Evolutionary conservation across 2,113 vertebrate species (phyloP).

Genomic region (Callipepla californica): DNA sequence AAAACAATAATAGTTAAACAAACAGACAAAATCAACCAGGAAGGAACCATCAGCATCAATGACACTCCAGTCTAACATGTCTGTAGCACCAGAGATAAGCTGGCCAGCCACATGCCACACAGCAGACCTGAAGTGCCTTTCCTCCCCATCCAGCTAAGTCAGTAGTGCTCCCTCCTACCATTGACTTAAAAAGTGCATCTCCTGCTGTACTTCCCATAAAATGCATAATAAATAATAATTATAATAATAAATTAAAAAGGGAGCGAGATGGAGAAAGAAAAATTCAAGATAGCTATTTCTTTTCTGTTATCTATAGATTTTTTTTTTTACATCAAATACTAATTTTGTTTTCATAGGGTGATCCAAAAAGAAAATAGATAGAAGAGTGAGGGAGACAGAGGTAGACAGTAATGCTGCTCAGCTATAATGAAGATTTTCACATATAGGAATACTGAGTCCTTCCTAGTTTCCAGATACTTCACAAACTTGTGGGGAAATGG

Average conservation of each 20-base stretch:
- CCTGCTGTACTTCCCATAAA: constrained; percentile 4
- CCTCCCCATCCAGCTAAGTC: not conserved
- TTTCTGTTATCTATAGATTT: not conserved
- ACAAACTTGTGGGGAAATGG: not conserved
- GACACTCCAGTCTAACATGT: not conserved
- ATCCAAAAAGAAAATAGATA: not conserved
- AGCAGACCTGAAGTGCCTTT: constrained; percentile 15
- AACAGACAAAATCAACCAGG: not conserved
- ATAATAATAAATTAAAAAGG: not conserved
- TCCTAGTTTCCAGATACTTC: not conserved
- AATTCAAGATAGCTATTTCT: not conserved
- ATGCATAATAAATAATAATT: not conserved
- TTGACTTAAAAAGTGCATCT: not conserved
- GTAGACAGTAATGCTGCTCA: not conserved
- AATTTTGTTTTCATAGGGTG: not conserved
- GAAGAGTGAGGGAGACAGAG: not conserved
- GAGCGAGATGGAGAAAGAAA: not conserved
- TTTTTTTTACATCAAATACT: not conserved
- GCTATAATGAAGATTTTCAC: not conserved
- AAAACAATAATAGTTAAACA: not conserved
- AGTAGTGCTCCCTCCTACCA: not conserved
- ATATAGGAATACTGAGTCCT: not conserved
- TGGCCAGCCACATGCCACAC: not conserved
- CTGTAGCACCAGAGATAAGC: not conserved
- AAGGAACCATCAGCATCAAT: constrained; percentile 23